phyloP scores from a whole-genome alignment of 1,140 invertebrate genomes.

The Drosophila nebulosa region DNA sequence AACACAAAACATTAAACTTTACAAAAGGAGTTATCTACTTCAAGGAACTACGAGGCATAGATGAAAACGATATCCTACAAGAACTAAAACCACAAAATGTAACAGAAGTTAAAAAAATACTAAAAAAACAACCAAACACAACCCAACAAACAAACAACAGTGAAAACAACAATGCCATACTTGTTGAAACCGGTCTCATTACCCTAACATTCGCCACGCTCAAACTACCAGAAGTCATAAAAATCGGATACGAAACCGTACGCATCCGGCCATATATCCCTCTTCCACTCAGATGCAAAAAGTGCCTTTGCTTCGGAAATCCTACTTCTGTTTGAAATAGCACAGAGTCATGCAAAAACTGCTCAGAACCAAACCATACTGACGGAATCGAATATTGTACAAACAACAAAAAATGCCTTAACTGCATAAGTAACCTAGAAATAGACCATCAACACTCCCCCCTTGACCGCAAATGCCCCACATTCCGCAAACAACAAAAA shows the following conservation, averaged over 20 bases:
- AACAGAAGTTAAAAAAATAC: background rate
- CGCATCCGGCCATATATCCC: background rate
- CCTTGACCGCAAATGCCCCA: too few relatives aligned
- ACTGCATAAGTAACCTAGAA: too few relatives aligned
- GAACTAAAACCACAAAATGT: constrained; percentile 1
- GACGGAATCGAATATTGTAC: too few relatives aligned
- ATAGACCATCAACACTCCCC: too few relatives aligned
- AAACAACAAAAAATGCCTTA: too few relatives aligned
- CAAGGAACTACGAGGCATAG: background rate
- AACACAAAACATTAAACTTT: background rate
- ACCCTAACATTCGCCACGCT: background rate
- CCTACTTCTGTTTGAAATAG: constrained; percentile 8
- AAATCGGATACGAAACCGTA: background rate
- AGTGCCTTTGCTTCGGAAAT: constrained; percentile 11
- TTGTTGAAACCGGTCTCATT: background rate
- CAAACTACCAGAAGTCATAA: too few relatives aligned
- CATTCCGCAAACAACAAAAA: too few relatives aligned
- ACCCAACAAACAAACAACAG: background rate
- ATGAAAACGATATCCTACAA: background rate
- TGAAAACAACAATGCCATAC: background rate
- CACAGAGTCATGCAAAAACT: background rate
- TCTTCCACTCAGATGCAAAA: constrained; percentile 9
- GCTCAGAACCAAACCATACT: too few relatives aligned
- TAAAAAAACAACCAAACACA: background rate
- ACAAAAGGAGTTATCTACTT: background rate